phyloP scores from a whole-genome alignment of 2,797 vertebrate genomes.

The Gobio occitaniae region DNA sequence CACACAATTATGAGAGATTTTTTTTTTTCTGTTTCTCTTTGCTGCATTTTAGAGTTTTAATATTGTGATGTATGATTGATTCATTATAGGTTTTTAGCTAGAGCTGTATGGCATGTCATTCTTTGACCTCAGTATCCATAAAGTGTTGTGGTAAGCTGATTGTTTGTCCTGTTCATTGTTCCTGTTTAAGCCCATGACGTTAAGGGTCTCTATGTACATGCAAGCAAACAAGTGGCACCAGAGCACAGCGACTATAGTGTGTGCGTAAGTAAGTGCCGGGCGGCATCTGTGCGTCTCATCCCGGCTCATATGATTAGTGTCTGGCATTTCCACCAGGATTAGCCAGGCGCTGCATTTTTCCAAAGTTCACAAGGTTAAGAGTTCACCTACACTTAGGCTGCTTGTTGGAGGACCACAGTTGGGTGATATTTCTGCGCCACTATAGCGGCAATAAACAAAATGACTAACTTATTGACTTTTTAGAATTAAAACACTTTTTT shows the following conservation, averaged over 20 bases:
- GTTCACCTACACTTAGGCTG: constrained; percentile 37
- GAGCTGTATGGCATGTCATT: background rate
- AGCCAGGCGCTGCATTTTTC: constrained; percentile 58
- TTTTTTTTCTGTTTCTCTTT: constrained; percentile 29
- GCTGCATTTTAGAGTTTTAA: background rate
- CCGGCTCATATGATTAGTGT: constrained; percentile 69
- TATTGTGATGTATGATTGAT: background rate
- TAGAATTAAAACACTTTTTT: background rate
- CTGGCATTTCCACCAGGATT: constrained; percentile 70
- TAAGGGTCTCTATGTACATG: background rate
- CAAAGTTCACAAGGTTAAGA: constrained; percentile 63
- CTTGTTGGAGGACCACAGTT: constrained; percentile 10
- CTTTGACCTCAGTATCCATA: constrained; percentile 2
- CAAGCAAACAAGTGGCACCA: background rate
- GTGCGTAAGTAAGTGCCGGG: background rate
- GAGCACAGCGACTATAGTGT: constrained; percentile 27
- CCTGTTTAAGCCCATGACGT: constrained; percentile 15
- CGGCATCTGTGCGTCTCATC: constrained; percentile 63
- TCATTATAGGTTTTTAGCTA: background rate
- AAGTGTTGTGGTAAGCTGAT: constrained; percentile 4
- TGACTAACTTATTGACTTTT: background rate
- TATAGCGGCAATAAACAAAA: background rate
- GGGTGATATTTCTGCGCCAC: background rate
- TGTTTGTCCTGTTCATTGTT: constrained; percentile 17
- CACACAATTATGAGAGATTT: constrained; percentile 4